phyloP scores from a whole-genome alignment of 2,113 vertebrate genomes.

The Pelmatolapia mariae region DNA sequence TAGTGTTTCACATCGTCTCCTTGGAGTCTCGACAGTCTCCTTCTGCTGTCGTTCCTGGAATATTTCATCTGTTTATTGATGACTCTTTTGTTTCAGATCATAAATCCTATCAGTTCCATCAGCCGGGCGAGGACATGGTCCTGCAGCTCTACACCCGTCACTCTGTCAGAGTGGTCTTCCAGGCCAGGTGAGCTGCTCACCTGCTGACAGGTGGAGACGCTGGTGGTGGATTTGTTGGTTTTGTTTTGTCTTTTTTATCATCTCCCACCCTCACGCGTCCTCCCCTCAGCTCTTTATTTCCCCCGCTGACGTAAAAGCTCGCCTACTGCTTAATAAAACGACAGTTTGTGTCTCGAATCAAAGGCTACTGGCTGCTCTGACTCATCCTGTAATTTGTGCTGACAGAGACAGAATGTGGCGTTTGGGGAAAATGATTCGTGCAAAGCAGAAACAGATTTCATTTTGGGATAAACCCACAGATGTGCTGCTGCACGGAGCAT shows the following conservation, averaged over 20 bases:
- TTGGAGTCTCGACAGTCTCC: rapidly evolving
- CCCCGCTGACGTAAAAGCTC: background rate
- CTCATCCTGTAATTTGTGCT: background rate
- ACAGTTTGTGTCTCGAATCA: background rate
- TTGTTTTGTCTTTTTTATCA: background rate
- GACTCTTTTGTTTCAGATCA: constrained; percentile 35
- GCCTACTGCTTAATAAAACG: background rate
- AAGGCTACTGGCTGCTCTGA: background rate
- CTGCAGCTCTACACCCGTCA: constrained; percentile 53
- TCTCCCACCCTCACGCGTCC: background rate
- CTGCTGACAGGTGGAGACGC: background rate
- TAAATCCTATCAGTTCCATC: background rate
- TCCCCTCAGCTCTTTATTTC: background rate
- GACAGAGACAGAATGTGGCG: background rate
- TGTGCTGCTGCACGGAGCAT: background rate
- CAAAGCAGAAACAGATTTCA: background rate
- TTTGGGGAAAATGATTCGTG: background rate
- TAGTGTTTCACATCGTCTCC: background rate
- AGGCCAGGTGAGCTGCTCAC: constrained; percentile 13
- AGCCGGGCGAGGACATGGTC: constrained; percentile 33
- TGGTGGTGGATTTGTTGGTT: background rate
- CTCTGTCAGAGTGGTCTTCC: constrained; percentile 50
- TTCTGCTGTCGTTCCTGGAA: background rate
- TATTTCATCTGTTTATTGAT: background rate
- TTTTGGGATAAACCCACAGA: background rate